Percentiles rank a stretch among this genome's conserved stretches.
phyloP scores from a whole-genome alignment of 2,113 vertebrate genomes.

The Psephotus haematonotus region DNA sequence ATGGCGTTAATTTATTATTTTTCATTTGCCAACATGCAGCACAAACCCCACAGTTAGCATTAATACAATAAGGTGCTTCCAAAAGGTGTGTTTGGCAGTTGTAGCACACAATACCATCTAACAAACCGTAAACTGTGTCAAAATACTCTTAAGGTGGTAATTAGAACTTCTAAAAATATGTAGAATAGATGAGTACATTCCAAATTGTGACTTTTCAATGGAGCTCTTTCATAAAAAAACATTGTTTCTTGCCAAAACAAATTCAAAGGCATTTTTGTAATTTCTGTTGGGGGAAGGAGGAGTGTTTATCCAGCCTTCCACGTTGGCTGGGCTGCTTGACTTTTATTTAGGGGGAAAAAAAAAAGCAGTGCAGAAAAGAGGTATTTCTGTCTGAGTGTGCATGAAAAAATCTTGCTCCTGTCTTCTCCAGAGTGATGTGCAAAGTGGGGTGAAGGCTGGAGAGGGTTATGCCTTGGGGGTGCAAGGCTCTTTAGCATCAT shows the following conservation, averaged over 20 bases:
- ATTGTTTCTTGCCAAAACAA: slow-evolving; percentile 64
- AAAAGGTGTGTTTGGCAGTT: slow-evolving; percentile 40
- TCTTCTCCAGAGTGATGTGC: rapidly evolving
- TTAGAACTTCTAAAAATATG: neutral
- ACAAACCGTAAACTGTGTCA: slow-evolving; percentile 28
- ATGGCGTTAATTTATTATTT: slow-evolving; percentile 50
- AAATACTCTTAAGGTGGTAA: slow-evolving; percentile 44
- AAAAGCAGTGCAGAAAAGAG: neutral
- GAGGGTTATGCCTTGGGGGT: rapidly evolving
- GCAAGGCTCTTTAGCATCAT: neutral
- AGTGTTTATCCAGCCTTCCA: slow-evolving; percentile 45
- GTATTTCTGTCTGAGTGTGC: neutral
- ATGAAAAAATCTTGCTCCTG: neutral
- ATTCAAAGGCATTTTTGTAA: slow-evolving; percentile 65
- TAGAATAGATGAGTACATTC: slow-evolving; percentile 30
- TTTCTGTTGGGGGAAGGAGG: slow-evolving; percentile 52
- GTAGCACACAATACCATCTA: neutral
- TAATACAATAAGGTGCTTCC: neutral
- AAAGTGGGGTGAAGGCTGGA: neutral
- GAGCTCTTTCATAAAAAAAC: slow-evolving; percentile 66
- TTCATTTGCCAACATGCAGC: neutral
- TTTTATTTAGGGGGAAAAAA: neutral
- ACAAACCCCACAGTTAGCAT: neutral
- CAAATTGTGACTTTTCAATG: slow-evolving; percentile 61
- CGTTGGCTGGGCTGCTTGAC: slow-evolving; percentile 21